A percentile compares a stretch with the other conserved stretches of the same genome.
These are phyloP conservation scores for Odocoileus hemionus DNA, from an alignment of 2,113 vertebrate genomes.

Conservation along the genomic window DNA sequence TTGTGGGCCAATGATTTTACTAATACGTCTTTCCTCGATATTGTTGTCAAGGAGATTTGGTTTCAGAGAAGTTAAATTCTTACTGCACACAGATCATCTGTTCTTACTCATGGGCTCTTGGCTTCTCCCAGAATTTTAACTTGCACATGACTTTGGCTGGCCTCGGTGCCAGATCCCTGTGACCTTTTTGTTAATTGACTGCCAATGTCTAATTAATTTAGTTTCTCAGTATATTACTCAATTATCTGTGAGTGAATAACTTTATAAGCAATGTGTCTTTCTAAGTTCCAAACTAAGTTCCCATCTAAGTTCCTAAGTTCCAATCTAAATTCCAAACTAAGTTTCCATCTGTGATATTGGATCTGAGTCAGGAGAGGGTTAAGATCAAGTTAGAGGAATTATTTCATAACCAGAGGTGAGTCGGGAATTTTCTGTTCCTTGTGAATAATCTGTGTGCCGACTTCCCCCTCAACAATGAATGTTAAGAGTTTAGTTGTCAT, in stretches of 20 bases:
- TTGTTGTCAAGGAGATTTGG: background rate
- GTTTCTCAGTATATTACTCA: background rate
- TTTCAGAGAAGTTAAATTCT: background rate
- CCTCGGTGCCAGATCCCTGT: background rate
- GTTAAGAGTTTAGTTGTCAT: constrained; percentile 31
- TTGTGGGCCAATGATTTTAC: background rate
- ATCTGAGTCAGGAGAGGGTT: constrained; percentile 4
- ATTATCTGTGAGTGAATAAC: background rate
- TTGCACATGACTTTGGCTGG: background rate
- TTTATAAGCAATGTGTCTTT: background rate
- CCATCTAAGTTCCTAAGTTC: background rate
- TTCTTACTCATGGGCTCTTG: background rate
- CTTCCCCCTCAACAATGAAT: constrained; percentile 60
- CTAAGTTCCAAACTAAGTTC: constrained; percentile 30
- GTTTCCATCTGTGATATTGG: background rate
- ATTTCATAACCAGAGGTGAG: constrained; percentile 53
- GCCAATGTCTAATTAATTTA: constrained; percentile 5
- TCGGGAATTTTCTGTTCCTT: constrained; percentile 21
- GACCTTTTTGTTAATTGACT: background rate
- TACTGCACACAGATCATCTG: background rate
- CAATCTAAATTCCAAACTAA: background rate
- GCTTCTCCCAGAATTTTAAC: background rate
- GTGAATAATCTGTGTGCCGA: background rate
- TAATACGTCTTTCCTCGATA: background rate
- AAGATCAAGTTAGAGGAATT: background rate